Conservation (phyloP, 2,113 vertebrate genomes). For the Orycteropus afer region DNA sequence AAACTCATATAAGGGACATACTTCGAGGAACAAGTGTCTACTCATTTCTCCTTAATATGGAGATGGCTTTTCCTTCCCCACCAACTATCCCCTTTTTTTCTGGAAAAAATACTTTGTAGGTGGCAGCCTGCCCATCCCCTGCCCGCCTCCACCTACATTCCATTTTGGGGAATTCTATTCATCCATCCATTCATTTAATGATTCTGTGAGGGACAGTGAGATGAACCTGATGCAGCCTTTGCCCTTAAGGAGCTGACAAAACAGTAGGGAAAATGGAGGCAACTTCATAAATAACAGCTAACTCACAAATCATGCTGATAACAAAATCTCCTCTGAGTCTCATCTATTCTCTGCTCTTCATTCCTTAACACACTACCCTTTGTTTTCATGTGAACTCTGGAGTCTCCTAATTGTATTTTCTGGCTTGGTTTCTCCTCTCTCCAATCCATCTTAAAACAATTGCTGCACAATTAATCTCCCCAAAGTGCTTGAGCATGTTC, state of each 20-base stretch:
- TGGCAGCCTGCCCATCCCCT: not conserved
- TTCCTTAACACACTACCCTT: not conserved
- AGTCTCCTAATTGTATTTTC: not conserved
- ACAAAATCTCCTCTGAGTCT: not conserved
- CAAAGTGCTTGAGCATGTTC: not conserved
- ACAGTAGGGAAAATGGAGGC: slow-evolving; percentile 9
- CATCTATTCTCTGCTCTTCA: not conserved
- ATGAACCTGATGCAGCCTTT: slow-evolving; percentile 3
- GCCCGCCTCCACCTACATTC: too few relatives aligned
- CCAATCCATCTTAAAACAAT: slow-evolving; percentile 47
- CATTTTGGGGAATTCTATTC: not conserved
- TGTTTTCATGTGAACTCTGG: not conserved
- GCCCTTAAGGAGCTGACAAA: not conserved
- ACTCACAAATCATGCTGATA: not conserved
- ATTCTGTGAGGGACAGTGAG: not conserved
- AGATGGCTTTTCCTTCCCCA: not conserved
- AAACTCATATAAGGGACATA: not conserved
- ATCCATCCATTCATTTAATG: not conserved
- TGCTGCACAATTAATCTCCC: not conserved
- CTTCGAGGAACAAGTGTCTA: not conserved
- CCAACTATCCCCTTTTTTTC: not conserved
- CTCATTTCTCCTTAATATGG: not conserved
- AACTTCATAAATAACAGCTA: not conserved
- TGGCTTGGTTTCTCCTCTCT: not conserved
- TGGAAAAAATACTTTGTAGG: not conserved